These are phyloP conservation scores for Dallia pectoralis DNA, from an alignment of 2,797 vertebrate genomes.

Conservation along the genomic window DNA sequence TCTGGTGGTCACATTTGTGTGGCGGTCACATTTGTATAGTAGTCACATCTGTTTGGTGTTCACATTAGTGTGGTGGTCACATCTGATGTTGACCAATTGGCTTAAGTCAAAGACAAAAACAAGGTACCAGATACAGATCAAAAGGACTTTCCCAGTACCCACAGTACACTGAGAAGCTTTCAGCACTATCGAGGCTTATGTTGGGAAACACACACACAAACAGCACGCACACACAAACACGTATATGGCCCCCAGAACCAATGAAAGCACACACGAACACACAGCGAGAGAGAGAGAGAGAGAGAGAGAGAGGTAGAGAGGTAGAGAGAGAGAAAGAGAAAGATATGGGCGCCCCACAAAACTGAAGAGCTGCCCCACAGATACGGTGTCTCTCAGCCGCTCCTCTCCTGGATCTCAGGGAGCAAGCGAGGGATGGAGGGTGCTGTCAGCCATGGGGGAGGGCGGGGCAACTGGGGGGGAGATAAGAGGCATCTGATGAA, in stretches of 20 bases:
- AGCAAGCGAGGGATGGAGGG: constrained; percentile 9
- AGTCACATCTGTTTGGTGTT: no score
- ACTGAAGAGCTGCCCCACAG: not conserved
- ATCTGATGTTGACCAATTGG: no score
- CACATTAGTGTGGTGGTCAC: no score
- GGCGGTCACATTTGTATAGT: no score
- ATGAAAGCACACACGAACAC: not conserved
- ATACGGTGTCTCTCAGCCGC: not conserved
- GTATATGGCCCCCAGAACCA: not conserved
- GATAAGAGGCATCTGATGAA: constrained; percentile 75
- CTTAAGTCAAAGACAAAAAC: no score
- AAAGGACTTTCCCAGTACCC: not conserved
- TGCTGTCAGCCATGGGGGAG: not conserved
- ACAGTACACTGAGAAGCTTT: not conserved
- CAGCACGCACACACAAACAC: not conserved
- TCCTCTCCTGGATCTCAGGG: constrained; percentile 14
- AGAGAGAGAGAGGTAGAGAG: not conserved
- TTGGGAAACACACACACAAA: not conserved
- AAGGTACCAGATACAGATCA: not conserved
- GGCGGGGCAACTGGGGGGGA: constrained; percentile 20
- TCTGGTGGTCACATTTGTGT: no score
- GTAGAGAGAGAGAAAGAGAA: not conserved
- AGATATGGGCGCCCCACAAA: no score
- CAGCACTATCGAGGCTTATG: not conserved
- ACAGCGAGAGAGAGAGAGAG: not conserved